Conservation (phyloP, 1,140 invertebrate species). For the Hyposmocoma kahamanoa region DNA sequence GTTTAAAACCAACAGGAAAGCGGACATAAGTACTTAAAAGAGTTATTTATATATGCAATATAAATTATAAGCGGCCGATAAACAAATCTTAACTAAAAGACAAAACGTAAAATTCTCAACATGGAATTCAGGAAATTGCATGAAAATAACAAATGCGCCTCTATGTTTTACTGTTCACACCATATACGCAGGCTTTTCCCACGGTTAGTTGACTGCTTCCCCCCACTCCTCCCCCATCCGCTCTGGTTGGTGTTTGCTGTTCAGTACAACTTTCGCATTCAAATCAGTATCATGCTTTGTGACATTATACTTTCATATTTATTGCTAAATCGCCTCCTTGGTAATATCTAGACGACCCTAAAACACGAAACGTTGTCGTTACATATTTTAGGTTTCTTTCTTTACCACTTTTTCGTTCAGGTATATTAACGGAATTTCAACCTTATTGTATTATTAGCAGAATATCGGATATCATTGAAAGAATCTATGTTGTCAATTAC, state of each 20-base stretch:
- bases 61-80: not conserved
- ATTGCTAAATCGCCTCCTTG: slow-evolving; percentile 51
- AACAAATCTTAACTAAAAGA: no score
- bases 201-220: slow-evolving; percentile 49
- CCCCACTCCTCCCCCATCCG: slow-evolving; percentile 32
- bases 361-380: no score
- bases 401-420: no score
- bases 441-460: no score
- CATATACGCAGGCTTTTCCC: slow-evolving; percentile 54
- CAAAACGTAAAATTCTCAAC: no score
- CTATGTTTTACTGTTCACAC: slow-evolving; percentile 30
- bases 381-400: no score
- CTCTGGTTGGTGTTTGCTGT: slow-evolving; percentile 53
- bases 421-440: no score
- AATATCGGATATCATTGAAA: no score
- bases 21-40: not conserved
- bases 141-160: slow-evolving; percentile 42
- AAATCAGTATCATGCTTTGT: slow-evolving; percentile 55
- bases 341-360: no score
- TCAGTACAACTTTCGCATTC: slow-evolving; percentile 65
- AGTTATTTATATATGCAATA: not conserved
- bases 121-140: no score
- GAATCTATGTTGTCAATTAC: no score
- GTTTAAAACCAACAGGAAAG: no score
- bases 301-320: slow-evolving; percentile 68